Conservation (phyloP, 2,797 vertebrate genomes). For the Diglossa cyanea region DNA sequence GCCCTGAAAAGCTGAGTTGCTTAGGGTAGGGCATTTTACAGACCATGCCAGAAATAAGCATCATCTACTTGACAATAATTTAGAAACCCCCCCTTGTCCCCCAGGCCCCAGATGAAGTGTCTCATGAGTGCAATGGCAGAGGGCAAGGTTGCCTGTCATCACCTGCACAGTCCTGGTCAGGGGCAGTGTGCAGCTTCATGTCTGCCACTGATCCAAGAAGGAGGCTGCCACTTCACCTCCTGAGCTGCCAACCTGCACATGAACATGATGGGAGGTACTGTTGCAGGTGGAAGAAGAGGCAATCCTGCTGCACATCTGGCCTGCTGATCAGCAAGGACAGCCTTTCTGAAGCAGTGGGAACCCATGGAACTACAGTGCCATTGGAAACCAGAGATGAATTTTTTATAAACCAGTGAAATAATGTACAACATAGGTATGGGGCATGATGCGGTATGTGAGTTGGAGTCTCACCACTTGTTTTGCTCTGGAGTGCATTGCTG, state of each 20-base stretch:
- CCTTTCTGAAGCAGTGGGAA: neutral
- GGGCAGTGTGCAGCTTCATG: neutral
- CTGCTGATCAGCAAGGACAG: neutral
- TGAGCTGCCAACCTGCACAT: neutral
- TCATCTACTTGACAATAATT: neutral
- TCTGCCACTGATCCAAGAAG: neutral
- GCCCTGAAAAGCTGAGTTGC: neutral
- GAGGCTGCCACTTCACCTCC: neutral
- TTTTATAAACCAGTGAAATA: neutral
- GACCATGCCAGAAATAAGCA: neutral
- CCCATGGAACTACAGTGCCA: neutral
- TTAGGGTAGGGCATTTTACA: neutral
- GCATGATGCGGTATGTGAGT: neutral
- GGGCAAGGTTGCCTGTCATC: neutral
- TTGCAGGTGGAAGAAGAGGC: neutral
- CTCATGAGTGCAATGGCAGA: neutral
- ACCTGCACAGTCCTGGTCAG: neutral
- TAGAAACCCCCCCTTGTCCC: accelerated
- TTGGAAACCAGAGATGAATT: neutral
- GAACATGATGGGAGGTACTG: neutral
- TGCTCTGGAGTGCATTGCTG: neutral
- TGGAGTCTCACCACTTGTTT: neutral
- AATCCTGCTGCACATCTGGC: neutral
- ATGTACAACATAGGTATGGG: neutral
- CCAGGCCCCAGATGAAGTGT: neutral